Evolutionary conservation across 2,113 vertebrate genomes (phyloP).

Genomic region (Notechis scutatus): DNA sequence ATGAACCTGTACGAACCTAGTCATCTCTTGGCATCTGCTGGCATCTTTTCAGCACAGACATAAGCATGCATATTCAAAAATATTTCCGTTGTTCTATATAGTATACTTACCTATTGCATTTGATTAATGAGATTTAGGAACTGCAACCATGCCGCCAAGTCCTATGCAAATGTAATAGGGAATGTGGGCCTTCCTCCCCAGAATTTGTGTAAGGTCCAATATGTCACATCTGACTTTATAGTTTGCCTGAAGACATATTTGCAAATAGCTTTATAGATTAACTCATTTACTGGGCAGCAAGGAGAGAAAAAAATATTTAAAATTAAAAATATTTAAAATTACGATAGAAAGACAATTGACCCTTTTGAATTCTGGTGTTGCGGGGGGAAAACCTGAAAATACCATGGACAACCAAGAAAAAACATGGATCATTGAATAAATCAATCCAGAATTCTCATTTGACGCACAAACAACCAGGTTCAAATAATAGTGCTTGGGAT

Average conservation of each 20-base stretch:
- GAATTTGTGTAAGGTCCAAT: neutral
- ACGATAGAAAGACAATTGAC: neutral
- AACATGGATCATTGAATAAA: neutral
- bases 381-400: neutral
- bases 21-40: neutral
- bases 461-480: neutral
- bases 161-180: neutral
- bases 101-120: neutral
- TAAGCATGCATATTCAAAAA: neutral
- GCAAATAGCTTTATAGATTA: conserved; percentile 27
- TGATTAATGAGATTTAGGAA: neutral
- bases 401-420: neutral
- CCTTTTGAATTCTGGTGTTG: neutral
- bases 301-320: conserved; percentile 1
- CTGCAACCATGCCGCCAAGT: neutral
- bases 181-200: too few species aligned
- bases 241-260: neutral
- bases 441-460: neutral
- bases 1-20: neutral
- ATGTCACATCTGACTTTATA: neutral
- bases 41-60: neutral
- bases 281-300: neutral
- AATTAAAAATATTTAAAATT: conserved; percentile 11
- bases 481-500: neutral
- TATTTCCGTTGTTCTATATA: neutral